These are phyloP conservation scores for Drosophila demipolita DNA, from an alignment of 2,888 invertebrate genomes.

Conservation along the genomic window DNA sequence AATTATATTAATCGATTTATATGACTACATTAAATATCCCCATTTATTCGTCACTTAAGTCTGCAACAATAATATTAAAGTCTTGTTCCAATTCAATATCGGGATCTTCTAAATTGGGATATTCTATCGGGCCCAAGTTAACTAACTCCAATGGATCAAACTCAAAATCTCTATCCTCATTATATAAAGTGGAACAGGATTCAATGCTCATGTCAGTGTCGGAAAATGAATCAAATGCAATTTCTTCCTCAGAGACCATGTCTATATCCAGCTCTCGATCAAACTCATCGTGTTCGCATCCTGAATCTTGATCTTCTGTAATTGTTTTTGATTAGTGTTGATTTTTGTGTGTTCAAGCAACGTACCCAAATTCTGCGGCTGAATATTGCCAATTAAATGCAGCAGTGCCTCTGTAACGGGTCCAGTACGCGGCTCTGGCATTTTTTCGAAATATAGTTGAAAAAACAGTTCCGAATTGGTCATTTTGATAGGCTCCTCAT, in stretches of 20 bases:
- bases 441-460: slow-evolving; percentile 52
- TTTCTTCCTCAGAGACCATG: slow-evolving; percentile 1
- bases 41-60: slow-evolving; percentile 16
- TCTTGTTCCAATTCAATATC: slow-evolving; percentile 19
- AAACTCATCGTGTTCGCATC: slow-evolving; percentile 17
- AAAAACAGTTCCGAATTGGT: slow-evolving; percentile 56
- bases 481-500: slow-evolving; percentile 33
- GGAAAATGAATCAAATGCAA: slow-evolving; percentile 3
- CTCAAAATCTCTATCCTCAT: slow-evolving; percentile 22
- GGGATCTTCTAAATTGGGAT: slow-evolving; percentile 3
- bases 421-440: slow-evolving; percentile 52
- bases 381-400: slow-evolving; percentile 39
- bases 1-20: slow-evolving; percentile 1
- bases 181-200: slow-evolving; percentile 1
- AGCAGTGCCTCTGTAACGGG: slow-evolving; percentile 60
- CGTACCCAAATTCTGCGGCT: slow-evolving; percentile 6
- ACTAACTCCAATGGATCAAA: slow-evolving; percentile 22
- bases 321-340: not conserved
- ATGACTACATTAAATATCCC: slow-evolving; percentile 8
- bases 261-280: slow-evolving; percentile 2
- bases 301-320: slow-evolving; percentile 26
- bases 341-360: not conserved
- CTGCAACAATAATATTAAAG: slow-evolving; percentile 19
- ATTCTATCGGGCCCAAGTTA: slow-evolving; percentile 19
- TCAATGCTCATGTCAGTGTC: slow-evolving; percentile 22